Conservation (phyloP, 1,140 invertebrate genomes). For the Mya arenaria region DNA sequence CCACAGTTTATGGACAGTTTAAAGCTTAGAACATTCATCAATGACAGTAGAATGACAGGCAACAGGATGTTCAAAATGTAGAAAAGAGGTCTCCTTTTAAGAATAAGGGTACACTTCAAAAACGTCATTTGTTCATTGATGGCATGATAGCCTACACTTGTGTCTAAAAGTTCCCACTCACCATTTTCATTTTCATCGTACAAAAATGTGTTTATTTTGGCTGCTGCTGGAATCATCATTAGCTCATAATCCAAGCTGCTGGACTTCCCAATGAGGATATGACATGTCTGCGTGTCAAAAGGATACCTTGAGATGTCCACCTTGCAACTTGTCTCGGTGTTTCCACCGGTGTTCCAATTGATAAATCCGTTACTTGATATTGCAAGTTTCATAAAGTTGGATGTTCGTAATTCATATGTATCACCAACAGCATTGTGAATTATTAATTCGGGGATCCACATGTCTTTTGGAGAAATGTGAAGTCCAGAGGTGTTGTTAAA, state of each 20-base stretch:
- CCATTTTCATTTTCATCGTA: constrained; percentile 2
- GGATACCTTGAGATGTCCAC: constrained; percentile 15
- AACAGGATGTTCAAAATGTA: not conserved
- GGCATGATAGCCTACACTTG: not conserved
- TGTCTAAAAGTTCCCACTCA: constrained; percentile 2
- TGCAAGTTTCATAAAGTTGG: not conserved
- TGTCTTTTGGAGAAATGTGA: not conserved
- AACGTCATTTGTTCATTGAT: not conserved
- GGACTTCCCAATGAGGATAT: not conserved
- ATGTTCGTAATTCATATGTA: not conserved
- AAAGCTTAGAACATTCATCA: constrained; percentile 26
- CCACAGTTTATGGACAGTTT: constrained; percentile 11
- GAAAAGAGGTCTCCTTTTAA: constrained; percentile 3
- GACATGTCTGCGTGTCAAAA: constrained; percentile 27
- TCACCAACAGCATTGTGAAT: constrained; percentile 14
- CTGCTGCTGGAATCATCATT: not conserved
- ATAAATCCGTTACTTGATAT: not conserved
- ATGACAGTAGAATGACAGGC: constrained; percentile 10
- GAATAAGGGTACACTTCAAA: not conserved
- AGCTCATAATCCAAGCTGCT: not conserved
- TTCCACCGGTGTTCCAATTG: not conserved
- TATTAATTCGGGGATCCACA: constrained; percentile 36
- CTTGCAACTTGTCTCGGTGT: not conserved
- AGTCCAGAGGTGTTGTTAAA: not conserved
- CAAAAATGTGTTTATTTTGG: not conserved